Conservation (phyloP, 2,113 vertebrate species). For the Heterochromis multidens region DNA sequence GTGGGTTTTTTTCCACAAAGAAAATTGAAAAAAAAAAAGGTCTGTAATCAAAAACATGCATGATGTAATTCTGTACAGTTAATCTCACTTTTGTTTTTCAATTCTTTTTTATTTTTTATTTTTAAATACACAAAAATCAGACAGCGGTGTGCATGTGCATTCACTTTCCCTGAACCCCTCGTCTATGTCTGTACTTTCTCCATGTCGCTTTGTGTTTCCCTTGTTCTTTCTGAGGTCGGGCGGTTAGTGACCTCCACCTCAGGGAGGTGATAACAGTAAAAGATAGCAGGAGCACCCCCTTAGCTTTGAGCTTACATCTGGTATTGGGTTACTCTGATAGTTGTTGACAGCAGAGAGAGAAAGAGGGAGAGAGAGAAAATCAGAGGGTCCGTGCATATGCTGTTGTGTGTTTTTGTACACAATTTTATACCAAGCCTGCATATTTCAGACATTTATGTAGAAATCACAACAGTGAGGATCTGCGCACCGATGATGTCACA, state of each 20-base stretch:
- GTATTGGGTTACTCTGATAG: constrained; percentile 19
- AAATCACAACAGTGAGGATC: not conserved
- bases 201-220: not conserved
- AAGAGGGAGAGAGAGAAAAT: not conserved
- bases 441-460: not conserved
- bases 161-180: not conserved
- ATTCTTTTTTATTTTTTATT: not conserved
- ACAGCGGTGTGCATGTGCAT: not conserved
- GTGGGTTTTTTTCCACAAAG: not conserved
- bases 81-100: not conserved
- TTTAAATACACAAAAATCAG: not conserved
- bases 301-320: constrained; percentile 34
- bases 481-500: not conserved
- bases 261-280: constrained; percentile 38
- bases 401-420: not conserved
- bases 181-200: constrained; percentile 7
- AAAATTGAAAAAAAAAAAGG: not conserved
- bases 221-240: constrained; percentile 16
- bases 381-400: not conserved
- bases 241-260: constrained; percentile 20
- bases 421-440: not conserved
- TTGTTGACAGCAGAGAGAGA: constrained; percentile 2
- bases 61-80: not conserved
- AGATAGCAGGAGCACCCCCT: constrained; percentile 22
- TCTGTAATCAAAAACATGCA: not conserved